phyloP scores from a whole-genome alignment of 64 coral and sea anemone genomes.

The Actinia tenebrosa region DNA sequence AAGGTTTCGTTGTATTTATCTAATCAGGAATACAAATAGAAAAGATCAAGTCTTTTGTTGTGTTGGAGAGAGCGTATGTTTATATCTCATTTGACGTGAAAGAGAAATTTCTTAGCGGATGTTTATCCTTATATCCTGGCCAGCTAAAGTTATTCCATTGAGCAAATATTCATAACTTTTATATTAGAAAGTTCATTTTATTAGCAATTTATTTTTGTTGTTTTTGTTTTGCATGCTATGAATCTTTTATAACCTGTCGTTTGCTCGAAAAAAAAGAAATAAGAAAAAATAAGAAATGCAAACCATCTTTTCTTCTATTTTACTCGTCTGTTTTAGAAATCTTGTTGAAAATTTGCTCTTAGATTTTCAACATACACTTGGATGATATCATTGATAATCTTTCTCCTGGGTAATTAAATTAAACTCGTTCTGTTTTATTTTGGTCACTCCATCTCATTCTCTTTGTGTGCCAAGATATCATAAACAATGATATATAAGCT shows the following conservation, averaged over 20 bases:
- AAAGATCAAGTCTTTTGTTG: not conserved
- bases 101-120: not conserved
- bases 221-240: not conserved
- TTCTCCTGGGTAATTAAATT: not conserved
- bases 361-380: not conserved
- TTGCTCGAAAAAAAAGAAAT: not conserved
- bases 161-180: not conserved
- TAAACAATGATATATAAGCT: not conserved
- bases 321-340: not conserved
- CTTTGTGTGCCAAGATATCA: not conserved
- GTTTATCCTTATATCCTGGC: not conserved
- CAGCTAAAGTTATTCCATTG: slow-evolving; percentile 3
- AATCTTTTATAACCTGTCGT: slow-evolving; percentile 7
- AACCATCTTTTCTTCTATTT: not conserved
- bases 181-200: not conserved
- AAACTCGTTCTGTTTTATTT: not conserved
- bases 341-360: not conserved
- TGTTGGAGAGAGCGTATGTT: not conserved
- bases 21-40: not conserved
- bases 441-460: not conserved
- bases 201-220: not conserved
- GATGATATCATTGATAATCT: not conserved
- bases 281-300: not conserved
- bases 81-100: not conserved
- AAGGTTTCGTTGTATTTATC: not conserved